Evolutionary conservation across 1,140 invertebrate genomes (phyloP).

Genomic region (Hirudo medicinalis): DNA sequence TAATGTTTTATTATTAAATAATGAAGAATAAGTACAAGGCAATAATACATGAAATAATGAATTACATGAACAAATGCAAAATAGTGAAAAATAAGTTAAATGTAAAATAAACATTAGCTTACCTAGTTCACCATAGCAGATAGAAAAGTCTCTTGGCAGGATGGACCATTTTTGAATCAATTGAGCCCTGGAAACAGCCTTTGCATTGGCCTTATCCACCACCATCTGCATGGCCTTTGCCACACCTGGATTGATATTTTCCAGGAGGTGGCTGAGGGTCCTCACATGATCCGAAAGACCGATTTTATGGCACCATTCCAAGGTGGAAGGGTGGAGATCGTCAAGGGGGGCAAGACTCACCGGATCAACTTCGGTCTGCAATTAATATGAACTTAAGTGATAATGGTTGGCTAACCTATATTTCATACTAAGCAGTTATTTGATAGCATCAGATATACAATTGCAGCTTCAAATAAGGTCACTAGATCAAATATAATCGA

Average conservation of each 20-base stretch:
- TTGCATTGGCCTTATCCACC: constrained; percentile 61
- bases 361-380: constrained; percentile 53
- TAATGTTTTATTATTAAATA: constrained; percentile 14
- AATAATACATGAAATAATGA: background rate
- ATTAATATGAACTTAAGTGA: constrained; percentile 21
- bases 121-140: constrained; percentile 75
- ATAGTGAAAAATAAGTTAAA: background rate
- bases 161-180: constrained; percentile 79
- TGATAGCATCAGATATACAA: too few relatives aligned
- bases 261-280: background rate
- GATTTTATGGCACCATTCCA: constrained; percentile 57
- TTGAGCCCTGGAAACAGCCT: constrained; percentile 72
- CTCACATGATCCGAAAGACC: constrained; percentile 36
- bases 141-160: constrained; percentile 70
- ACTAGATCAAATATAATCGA: too few relatives aligned
- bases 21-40: constrained; percentile 11
- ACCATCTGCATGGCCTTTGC: constrained; percentile 48
- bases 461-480: too few relatives aligned
- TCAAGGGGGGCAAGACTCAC: constrained; percentile 58
- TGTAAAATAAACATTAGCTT: background rate
- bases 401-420: background rate
- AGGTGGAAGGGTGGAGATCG: constrained; percentile 50
- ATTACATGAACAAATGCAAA: background rate
- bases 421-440: too few relatives aligned
- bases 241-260: background rate